Percentiles rank a stretch among this genome's conserved stretches.
These are phyloP conservation scores for Steinernema feltiae DNA, from an alignment of 1,140 invertebrate genomes.

Conservation along the genomic window DNA sequence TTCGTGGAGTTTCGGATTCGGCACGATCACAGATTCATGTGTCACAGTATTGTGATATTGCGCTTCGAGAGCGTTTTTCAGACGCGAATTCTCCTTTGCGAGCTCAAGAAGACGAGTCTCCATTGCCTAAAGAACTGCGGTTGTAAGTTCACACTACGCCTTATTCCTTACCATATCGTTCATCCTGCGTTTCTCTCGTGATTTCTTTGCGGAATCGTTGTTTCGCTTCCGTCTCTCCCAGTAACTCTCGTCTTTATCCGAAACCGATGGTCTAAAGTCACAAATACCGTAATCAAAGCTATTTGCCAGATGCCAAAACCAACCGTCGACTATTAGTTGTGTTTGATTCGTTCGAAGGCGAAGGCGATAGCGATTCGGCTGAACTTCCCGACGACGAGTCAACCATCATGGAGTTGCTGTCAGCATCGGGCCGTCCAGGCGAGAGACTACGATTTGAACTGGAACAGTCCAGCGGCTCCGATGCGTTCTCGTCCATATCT, in stretches of 20 bases:
- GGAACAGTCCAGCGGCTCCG: slow-evolving; percentile 14
- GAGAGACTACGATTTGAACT: background rate
- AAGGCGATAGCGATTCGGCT: background rate
- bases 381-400: slow-evolving; percentile 8
- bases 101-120: slow-evolving; percentile 30
- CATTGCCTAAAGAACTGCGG: slow-evolving; percentile 17
- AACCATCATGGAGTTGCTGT: slow-evolving; percentile 8
- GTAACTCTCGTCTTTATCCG: slow-evolving; percentile 59
- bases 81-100: slow-evolving; percentile 26
- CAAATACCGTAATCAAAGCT: background rate
- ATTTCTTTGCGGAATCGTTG: slow-evolving; percentile 61
- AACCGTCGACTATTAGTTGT: background rate
- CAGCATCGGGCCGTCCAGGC: slow-evolving; percentile 3
- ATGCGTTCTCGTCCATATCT: slow-evolving; percentile 11
- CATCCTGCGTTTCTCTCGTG: slow-evolving; percentile 58
- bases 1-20: background rate
- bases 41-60: slow-evolving; percentile 4
- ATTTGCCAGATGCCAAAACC: background rate
- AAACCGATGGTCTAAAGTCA: background rate
- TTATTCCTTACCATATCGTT: slow-evolving; percentile 53
- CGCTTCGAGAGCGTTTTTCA: slow-evolving; percentile 28
- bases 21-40: background rate
- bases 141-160: background rate
- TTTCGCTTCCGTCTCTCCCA: slow-evolving; percentile 60
- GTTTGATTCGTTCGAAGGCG: background rate